Conservation (phyloP, 2,797 vertebrate species). For the Squalus acanthias region DNA sequence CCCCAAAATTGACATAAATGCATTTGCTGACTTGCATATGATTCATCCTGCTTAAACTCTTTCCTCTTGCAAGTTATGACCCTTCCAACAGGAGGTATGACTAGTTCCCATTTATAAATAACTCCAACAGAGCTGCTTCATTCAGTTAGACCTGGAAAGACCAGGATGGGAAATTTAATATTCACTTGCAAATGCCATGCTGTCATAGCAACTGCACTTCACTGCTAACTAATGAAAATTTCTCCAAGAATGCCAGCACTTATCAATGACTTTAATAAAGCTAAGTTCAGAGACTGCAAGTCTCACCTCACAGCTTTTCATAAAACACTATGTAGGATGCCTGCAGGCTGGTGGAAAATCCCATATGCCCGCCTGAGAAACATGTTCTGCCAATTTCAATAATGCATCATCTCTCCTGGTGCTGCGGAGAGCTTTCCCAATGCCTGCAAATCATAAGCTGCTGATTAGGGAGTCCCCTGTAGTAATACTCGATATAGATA, state of each 20-base stretch:
- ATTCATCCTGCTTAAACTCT: background rate
- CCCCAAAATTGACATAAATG: background rate
- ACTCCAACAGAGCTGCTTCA: background rate
- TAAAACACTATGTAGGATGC: background rate
- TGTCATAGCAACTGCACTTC: slow-evolving; percentile 20
- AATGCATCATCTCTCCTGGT: slow-evolving; percentile 8
- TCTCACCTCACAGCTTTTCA: background rate
- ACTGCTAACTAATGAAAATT: background rate
- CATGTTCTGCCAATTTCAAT: background rate
- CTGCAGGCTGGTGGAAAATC: slow-evolving; percentile 9
- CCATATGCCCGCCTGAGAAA: background rate
- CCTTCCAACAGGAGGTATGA: background rate
- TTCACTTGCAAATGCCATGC: background rate
- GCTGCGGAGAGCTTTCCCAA: background rate
- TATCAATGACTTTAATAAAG: background rate
- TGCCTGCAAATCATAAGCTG: background rate
- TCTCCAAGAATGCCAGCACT: background rate
- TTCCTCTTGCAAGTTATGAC: background rate
- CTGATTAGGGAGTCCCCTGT: background rate
- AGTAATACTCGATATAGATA: background rate
- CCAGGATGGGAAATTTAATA: slow-evolving; percentile 7
- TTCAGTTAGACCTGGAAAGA: background rate
- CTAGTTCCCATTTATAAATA: slow-evolving; percentile 21
- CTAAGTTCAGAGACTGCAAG: background rate
- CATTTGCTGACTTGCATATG: background rate